Percentiles rank a stretch among this genome's conserved stretches.
These are phyloP conservation scores for Tychaedon coryphoeus DNA, from an alignment of 2,113 vertebrate genomes.

Conservation along the genomic window DNA sequence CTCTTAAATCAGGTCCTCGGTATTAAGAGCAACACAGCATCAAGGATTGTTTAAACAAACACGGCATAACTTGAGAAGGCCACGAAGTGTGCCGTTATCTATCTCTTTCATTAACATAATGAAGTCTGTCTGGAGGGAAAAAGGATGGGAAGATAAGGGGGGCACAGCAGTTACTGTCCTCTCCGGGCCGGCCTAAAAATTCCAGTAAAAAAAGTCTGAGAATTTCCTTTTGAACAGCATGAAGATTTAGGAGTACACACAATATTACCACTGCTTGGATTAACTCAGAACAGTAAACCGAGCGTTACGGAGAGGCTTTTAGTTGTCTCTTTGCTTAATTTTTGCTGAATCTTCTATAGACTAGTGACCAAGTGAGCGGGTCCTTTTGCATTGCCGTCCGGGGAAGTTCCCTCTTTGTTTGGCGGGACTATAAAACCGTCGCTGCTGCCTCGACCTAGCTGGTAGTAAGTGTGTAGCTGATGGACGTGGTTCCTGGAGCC, in stretches of 20 bases:
- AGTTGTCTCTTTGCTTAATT: constrained; percentile 26
- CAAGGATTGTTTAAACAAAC: constrained; percentile 75
- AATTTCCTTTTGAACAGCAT: constrained; percentile 71
- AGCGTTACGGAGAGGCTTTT: constrained; percentile 33
- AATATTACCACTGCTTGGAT: constrained; percentile 84
- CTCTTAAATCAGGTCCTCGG: constrained; percentile 76
- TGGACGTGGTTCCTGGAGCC: constrained; percentile 92
- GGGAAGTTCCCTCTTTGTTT: constrained; percentile 86
- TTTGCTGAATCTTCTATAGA: constrained; percentile 84
- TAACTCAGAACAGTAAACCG: constrained; percentile 76
- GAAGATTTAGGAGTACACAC: constrained; percentile 80
- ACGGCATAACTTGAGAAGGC: constrained; percentile 79
- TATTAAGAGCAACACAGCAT: constrained; percentile 75
- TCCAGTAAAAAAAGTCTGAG: constrained; percentile 74
- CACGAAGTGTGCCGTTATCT: constrained; percentile 73
- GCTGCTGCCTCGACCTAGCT: constrained; percentile 94
- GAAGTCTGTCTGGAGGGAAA: constrained; percentile 72
- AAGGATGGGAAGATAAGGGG: neutral
- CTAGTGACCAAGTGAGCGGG: constrained; percentile 95
- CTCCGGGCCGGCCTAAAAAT: constrained; percentile 75
- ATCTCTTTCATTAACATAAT: constrained; percentile 81
- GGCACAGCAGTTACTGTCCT: constrained; percentile 69
- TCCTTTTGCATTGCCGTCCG: constrained; percentile 82
- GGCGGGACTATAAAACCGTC: constrained; percentile 93
- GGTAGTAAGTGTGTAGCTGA: constrained; percentile 96